Conservation (phyloP, 2,797 vertebrate species). For the Peromyscus attwateri region DNA sequence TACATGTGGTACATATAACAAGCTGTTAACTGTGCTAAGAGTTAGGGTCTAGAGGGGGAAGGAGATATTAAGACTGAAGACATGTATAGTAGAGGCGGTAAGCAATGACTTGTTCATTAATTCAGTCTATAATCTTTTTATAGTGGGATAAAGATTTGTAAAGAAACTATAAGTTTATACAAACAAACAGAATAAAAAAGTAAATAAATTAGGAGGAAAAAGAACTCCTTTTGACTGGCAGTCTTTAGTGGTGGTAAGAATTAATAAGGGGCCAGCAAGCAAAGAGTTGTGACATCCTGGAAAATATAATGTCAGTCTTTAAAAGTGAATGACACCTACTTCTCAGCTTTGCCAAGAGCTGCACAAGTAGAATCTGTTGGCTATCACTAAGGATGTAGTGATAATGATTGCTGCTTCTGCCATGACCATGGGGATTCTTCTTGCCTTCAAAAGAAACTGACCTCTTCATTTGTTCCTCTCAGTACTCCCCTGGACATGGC, state of each 20-base stretch:
- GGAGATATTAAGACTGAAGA: background rate
- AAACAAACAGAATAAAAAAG: background rate
- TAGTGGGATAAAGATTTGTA: slow-evolving; percentile 2
- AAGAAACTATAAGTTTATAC: slow-evolving; percentile 45
- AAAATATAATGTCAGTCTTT: slow-evolving; percentile 51
- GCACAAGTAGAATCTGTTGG: slow-evolving; percentile 12
- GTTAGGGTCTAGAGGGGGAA: background rate
- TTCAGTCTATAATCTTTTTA: background rate
- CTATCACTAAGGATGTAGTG: slow-evolving; percentile 34
- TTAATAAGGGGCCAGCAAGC: background rate
- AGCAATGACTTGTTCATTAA: slow-evolving; percentile 37
- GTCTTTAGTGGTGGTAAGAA: background rate
- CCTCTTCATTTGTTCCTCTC: slow-evolving; percentile 24
- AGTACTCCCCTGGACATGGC: background rate
- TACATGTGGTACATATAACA: background rate
- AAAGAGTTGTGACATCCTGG: background rate
- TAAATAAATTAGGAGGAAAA: background rate
- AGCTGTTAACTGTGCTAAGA: background rate
- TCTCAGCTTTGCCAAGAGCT: slow-evolving; percentile 47
- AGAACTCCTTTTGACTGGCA: slow-evolving; percentile 6
- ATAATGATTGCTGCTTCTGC: slow-evolving; percentile 62
- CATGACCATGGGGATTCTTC: background rate
- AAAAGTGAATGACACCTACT: slow-evolving; percentile 17
- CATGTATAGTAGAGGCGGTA: background rate
- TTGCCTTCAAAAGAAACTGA: slow-evolving; percentile 42